Conservation (phyloP, 2,113 vertebrate genomes). For the Equus quagga region DNA sequence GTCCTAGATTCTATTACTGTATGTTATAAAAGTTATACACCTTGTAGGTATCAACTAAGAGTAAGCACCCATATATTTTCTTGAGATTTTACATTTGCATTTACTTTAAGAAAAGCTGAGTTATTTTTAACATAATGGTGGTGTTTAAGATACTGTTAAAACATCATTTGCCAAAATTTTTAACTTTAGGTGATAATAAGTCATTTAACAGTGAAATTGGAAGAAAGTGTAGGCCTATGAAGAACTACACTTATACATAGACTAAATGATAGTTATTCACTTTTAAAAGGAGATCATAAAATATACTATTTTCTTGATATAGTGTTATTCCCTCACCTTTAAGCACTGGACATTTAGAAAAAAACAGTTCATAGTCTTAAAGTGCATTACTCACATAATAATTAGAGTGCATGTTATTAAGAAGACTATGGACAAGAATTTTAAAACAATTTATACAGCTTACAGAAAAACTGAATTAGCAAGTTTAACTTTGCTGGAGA, state of each 20-base stretch:
- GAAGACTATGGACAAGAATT: neutral
- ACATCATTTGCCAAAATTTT: neutral
- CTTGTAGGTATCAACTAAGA: neutral
- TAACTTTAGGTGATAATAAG: neutral
- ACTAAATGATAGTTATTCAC: neutral
- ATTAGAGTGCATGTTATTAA: neutral
- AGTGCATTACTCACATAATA: neutral
- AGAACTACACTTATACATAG: neutral
- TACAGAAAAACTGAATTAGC: neutral
- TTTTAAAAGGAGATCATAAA: neutral
- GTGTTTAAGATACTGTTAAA: neutral
- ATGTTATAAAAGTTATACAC: neutral
- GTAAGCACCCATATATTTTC: neutral
- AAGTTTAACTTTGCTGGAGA: neutral
- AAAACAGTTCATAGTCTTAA: neutral
- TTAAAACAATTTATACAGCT: neutral
- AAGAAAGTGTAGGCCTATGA: neutral
- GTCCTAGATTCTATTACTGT: neutral
- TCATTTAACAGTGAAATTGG: conserved; percentile 25
- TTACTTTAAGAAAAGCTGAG: conserved; percentile 13
- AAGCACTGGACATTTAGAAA: neutral
- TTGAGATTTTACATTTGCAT: conserved; percentile 2
- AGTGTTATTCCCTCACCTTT: neutral
- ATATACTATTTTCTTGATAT: neutral
- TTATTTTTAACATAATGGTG: neutral